These are phyloP conservation scores for Schmidtea mediterranea DNA, from an alignment of 1,140 invertebrate genomes.

Conservation along the genomic window DNA sequence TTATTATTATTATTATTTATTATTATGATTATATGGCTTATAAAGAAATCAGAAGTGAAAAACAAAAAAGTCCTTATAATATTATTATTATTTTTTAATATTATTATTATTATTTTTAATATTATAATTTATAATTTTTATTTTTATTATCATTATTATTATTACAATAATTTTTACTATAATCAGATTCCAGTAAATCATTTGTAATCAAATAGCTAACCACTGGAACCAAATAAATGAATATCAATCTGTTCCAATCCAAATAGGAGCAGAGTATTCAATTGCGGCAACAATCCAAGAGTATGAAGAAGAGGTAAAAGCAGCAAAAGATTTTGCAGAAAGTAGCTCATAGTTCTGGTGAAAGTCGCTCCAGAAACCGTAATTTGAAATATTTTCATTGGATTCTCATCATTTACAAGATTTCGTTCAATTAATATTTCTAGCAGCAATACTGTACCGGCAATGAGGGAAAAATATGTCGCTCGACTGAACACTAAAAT, in stretches of 20 bases:
- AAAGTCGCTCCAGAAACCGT: neutral
- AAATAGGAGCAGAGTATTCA: constrained; percentile 85
- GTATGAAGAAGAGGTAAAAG: constrained; percentile 74
- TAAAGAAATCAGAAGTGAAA: too few species aligned
- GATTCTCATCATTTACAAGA: neutral
- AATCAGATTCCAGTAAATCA: too few species aligned
- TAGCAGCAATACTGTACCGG: constrained; percentile 41
- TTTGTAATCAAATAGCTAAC: constrained; percentile 14
- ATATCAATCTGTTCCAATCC: constrained; percentile 80
- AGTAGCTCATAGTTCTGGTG: constrained; percentile 6
- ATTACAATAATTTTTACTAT: too few species aligned
- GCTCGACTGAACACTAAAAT: constrained; percentile 68
- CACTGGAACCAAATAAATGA: constrained; percentile 79
- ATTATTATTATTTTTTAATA: too few species aligned
- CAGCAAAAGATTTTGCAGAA: constrained; percentile 41
- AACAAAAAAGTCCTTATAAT: too few species aligned
- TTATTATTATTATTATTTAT: too few species aligned
- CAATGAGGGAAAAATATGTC: constrained; percentile 71
- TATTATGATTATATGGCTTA: too few species aligned
- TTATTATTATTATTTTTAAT: too few species aligned
- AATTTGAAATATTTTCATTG: neutral
- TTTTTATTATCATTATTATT: too few species aligned
- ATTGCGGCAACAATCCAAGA: constrained; percentile 71
- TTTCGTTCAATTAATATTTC: constrained; percentile 19
- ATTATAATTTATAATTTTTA: too few species aligned